Conservation (phyloP, 37 sponge, comb jelly and placozoan genomes). For the Cliona cf. orientalis region DNA sequence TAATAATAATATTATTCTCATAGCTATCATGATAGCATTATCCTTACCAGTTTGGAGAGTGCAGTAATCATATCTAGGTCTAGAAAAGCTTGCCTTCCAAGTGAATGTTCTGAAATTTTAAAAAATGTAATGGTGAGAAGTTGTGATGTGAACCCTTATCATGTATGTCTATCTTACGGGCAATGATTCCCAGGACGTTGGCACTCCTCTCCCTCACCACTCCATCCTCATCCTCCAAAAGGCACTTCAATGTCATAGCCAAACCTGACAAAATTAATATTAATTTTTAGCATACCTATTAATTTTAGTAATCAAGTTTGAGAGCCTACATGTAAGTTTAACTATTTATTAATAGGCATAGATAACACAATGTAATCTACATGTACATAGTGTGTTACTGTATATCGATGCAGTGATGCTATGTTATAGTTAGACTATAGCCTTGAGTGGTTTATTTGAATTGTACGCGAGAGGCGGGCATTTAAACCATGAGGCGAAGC, state of each 20-base stretch:
- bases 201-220: slow-evolving; percentile 49
- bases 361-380: not conserved
- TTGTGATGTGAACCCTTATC: not conserved
- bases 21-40: not conserved
- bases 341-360: too few species aligned
- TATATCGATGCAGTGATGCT: too few species aligned
- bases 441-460: too few species aligned
- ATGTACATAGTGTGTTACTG: not conserved
- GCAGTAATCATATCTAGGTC: slow-evolving; percentile 35
- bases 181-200: slow-evolving; percentile 31
- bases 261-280: too few species aligned
- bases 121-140: not conserved
- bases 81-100: slow-evolving; percentile 57
- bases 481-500: too few species aligned
- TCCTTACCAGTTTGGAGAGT: slow-evolving; percentile 58
- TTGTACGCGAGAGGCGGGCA: too few species aligned
- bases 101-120: slow-evolving; percentile 72
- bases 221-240: slow-evolving; percentile 33
- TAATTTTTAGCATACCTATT: too few species aligned
- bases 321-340: too few species aligned
- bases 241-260: slow-evolving; percentile 13
- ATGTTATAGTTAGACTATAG: too few species aligned
- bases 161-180: slow-evolving; percentile 42
- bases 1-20: not conserved
- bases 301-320: too few species aligned